These are phyloP conservation scores for Pristionchus fissidentatus DNA, from an alignment of 2,888 invertebrate genomes.

Conservation along the genomic window DNA sequence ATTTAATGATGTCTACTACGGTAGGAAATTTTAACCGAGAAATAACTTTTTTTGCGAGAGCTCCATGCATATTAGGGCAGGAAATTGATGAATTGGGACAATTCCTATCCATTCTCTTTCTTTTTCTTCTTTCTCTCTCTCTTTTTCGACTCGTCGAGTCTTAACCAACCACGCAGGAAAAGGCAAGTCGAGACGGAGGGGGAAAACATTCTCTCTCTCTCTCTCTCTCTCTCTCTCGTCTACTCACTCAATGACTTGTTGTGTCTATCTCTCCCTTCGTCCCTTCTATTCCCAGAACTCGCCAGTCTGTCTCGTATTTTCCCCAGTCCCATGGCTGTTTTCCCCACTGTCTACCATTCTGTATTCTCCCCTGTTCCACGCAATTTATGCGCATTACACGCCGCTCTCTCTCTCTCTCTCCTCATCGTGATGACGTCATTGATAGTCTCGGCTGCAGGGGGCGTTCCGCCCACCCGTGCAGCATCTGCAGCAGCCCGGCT, in stretches of 20 bases:
- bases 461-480: slow-evolving; percentile 4
- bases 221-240: slow-evolving; percentile 8
- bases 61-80: too few species aligned
- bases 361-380: background rate
- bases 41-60: too few species aligned
- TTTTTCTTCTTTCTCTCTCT: background rate
- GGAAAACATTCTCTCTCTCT: background rate
- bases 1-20: background rate
- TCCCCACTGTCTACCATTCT: too few species aligned
- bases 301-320: too few species aligned
- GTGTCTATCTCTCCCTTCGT: too few species aligned
- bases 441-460: background rate
- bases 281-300: too few species aligned
- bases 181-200: background rate
- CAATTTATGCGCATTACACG: background rate
- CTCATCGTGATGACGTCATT: background rate
- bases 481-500: background rate
- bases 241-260: too few species aligned
- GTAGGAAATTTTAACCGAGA: too few species aligned
- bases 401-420: background rate
- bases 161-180: background rate
- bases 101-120: background rate
- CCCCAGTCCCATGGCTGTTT: too few species aligned
- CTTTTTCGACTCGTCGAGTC: background rate
- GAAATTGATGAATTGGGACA: too few species aligned